Base-by-base conservation (phyloP, 2,797 vertebrate genomes). In the Helicolenus hilgendorfi region DNA sequence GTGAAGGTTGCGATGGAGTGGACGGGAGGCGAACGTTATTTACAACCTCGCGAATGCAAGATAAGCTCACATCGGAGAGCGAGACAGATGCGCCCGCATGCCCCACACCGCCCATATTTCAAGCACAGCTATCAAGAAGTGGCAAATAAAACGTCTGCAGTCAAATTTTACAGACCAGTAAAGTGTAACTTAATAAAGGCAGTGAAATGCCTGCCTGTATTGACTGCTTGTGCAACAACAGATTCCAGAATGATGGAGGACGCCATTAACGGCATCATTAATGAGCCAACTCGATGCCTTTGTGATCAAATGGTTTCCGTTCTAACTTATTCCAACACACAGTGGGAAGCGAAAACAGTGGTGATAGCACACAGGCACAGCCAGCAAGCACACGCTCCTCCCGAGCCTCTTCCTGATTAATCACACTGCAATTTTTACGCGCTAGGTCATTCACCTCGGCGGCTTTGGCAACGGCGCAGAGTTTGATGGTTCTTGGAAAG, bases 131-230 rank as follows among this genome's bases (percentile, higher is more conserved):
- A 88, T 96, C 90, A 77, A 87, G 91, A 92, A 86, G 87, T 91
- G 93, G 75, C 94, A 95, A 95, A 96, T 96, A 95, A 96, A 96
- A 94, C 45, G 92, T 91, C 93, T 87, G 90, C 95, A 95, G 92
- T 96, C 92, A 94, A 90, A 95, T 96, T 96, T 96, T 95, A 96
- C 96, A 96, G 94, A 91, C 89, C 95, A 94, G 92, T 96, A 96
- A 96, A 96, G 94, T 94, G 95, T 94, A 95, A 94, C 91, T 94
- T 95, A 93, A 96, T 95, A 95, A 96, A 92, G 89, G 92, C 72
- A 20, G 74, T 77, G 88, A 83, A 91, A 90, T 72, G 91, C 56
- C 55, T 29, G 33, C 45, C 72, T 62, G 89, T 90, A 94, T 93
- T 83, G 94, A 93, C 91, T 87, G 89, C 86, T 85, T 85, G 90